A percentile compares a stretch with the other conserved stretches of the same genome.
These are phyloP conservation scores for Cephalopachus bancanus DNA, from an alignment of 2,797 vertebrate genomes.

Conservation along the genomic window DNA sequence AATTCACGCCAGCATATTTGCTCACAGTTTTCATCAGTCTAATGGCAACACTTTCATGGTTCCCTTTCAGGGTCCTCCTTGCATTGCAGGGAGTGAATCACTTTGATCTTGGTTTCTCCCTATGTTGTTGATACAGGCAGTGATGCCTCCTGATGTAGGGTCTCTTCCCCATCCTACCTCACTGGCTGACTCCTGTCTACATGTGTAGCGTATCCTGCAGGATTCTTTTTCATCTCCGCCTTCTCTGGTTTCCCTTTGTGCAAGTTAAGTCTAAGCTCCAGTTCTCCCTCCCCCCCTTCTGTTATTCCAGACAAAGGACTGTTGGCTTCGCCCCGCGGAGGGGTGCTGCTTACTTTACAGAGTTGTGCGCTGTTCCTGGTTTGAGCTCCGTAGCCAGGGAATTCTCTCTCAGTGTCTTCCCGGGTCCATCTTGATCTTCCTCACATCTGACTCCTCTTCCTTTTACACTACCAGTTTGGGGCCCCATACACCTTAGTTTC, in stretches of 20 bases:
- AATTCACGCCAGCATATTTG: not conserved
- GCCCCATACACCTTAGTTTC: not conserved
- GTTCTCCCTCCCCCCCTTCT: not conserved
- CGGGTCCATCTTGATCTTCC: not conserved
- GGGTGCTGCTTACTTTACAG: not conserved
- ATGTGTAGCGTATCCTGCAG: not conserved
- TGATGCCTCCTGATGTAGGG: not conserved
- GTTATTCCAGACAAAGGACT: not conserved
- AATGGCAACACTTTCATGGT: not conserved
- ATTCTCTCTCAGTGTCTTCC: not conserved
- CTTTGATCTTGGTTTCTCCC: not conserved
- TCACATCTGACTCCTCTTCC: not conserved
- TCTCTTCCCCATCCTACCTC: not conserved
- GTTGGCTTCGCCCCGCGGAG: not conserved
- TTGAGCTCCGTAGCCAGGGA: not conserved
- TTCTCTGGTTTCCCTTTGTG: slow-evolving; percentile 33
- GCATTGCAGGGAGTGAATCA: not conserved
- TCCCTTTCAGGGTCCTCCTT: not conserved
- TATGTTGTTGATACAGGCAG: not conserved
- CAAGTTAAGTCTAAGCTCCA: not conserved
- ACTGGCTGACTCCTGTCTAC: not conserved
- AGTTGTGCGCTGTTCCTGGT: not conserved
- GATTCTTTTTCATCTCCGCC: not conserved
- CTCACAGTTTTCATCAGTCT: not conserved
- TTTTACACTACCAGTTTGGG: not conserved